These are phyloP conservation scores for Andrena camellia DNA, from an alignment of 2,888 invertebrate genomes.

Conservation along the genomic window DNA sequence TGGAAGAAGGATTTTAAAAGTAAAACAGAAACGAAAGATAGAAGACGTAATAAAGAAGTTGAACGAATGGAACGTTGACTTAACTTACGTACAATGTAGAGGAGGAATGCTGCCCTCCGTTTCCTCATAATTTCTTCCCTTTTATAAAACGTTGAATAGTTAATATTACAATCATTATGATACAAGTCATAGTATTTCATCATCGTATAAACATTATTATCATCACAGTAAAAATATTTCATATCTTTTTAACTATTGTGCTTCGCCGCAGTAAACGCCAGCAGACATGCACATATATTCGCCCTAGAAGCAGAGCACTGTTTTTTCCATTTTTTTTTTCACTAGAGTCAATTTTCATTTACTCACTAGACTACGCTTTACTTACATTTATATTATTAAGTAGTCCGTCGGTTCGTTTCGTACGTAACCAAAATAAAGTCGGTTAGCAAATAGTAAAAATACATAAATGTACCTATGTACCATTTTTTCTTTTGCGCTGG, in stretches of 20 bases:
- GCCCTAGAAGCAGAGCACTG: constrained; percentile 65
- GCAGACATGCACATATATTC: constrained; percentile 61
- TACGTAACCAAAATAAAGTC: constrained; percentile 79
- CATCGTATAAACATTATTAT: constrained; percentile 85
- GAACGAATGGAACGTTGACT: constrained; percentile 72
- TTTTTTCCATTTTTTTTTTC: constrained; percentile 58
- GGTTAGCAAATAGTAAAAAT: constrained; percentile 80
- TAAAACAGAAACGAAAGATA: constrained; percentile 23
- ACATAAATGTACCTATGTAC: constrained; percentile 75
- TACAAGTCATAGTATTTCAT: constrained; percentile 82
- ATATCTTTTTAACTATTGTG: constrained; percentile 78
- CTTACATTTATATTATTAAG: constrained; percentile 75
- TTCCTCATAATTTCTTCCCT: constrained; percentile 54
- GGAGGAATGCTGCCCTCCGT: constrained; percentile 59
- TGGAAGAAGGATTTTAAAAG: constrained; percentile 51
- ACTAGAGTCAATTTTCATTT: constrained; percentile 74
- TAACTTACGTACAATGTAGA: constrained; percentile 69
- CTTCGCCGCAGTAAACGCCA: constrained; percentile 64
- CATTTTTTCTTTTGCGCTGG: constrained; percentile 61
- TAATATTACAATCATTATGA: constrained; percentile 80
- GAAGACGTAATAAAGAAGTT: constrained; percentile 23
- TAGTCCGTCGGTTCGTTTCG: constrained; percentile 79
- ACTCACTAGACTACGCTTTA: constrained; percentile 65
- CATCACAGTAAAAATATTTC: constrained; percentile 85
- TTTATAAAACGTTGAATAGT: constrained; percentile 78